Evolutionary conservation across 2,888 invertebrate species (phyloP), one percentile per base, ranked within the genome.

Genomic region (Sipunculus nudus): DNA sequence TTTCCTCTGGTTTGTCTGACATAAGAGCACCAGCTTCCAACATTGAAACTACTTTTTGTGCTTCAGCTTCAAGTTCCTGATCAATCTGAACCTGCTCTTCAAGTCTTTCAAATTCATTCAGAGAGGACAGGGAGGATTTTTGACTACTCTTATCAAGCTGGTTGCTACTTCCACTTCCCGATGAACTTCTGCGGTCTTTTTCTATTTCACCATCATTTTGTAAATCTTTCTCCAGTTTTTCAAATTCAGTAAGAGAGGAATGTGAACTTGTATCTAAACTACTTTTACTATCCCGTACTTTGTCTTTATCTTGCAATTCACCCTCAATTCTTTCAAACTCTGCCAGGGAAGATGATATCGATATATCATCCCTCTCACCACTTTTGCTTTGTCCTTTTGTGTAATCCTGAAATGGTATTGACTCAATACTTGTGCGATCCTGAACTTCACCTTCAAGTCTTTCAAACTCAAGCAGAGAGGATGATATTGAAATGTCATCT

Each of bases 291-390:
- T 75, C 78, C 41, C 72, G 71, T n/a, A 75, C 64, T 19, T 77
- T 55, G 67, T 64, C 75, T 48, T 64, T 76, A 69, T 65, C 77
- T 79, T 43, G 79, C 76, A 96, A 89, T 1, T 93, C 92, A 72
- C 89, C 89, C 84, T 96, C 96, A 16, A 96, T 85, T 66, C 91
- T 91, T 85, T 96, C 96, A 86, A 96, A 96, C 81, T 96, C 96
- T 84, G 94, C 94, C 61, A 96, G 67, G 8, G 82, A 87, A 5
- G 96, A 96, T 68, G 91, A 93, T 83, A 96, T 90, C 0, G 96
- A 96, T 41, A 94, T 88, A 79, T 95, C 94, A 79, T 96, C 96
- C 78, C 92, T 92, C 72, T 96, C 94, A n/a, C 91, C 89, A 71
- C 89, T 88, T 70, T 90, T 55, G 28, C 50, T 47, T 28, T 40